Conservation (phyloP, 2,113 vertebrate species). For the Balaeniceps rex region DNA sequence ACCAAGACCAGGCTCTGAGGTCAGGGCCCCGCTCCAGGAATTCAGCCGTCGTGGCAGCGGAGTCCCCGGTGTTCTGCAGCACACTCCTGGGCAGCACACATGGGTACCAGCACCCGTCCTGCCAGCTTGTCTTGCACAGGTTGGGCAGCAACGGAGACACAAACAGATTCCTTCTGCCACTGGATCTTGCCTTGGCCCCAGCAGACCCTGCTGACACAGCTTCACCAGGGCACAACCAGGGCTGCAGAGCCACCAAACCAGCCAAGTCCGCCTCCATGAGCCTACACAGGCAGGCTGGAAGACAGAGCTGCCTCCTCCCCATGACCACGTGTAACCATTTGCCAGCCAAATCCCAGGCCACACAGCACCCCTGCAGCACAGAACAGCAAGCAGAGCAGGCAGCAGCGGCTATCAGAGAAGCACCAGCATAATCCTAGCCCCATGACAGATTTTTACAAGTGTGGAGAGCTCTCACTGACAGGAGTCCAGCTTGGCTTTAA, state of each 20-base stretch:
- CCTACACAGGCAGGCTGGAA: not conserved
- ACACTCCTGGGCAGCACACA: not conserved
- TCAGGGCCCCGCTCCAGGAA: not conserved
- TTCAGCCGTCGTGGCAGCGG: not conserved
- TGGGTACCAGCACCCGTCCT: not conserved
- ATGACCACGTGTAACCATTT: fast-evolving
- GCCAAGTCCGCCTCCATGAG: fast-evolving
- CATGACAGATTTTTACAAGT: not conserved
- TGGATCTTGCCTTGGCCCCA: not conserved
- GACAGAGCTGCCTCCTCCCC: not conserved
- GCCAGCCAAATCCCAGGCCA: not conserved
- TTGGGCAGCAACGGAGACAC: not conserved
- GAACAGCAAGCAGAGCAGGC: not conserved
- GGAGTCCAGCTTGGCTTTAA: not conserved
- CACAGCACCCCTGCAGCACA: fast-evolving
- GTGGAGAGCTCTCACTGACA: not conserved
- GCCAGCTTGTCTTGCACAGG: not conserved
- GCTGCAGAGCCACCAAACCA: not conserved
- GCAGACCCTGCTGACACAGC: not conserved
- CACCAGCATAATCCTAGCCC: not conserved
- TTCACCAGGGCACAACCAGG: not conserved
- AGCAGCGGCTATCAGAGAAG: not conserved
- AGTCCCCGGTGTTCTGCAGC: not conserved
- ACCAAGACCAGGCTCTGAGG: not conserved
- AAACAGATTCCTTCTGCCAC: not conserved